phyloP scores from a whole-genome alignment of 1,140 invertebrate species.

The Anastatus disparis region DNA sequence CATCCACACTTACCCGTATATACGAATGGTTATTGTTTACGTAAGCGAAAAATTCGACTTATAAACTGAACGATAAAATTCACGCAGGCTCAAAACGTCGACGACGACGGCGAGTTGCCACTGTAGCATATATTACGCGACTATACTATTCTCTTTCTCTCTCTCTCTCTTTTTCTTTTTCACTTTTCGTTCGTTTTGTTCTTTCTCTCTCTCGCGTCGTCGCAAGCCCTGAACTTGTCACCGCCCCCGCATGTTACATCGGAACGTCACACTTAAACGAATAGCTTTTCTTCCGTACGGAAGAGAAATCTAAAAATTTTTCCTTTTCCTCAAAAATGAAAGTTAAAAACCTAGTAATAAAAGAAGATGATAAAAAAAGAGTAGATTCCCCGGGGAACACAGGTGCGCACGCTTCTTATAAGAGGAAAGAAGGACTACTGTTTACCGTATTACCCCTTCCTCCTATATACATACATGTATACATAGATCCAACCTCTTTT shows the following conservation, averaged over 20 bases:
- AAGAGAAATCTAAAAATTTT: no score
- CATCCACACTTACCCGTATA: not conserved
- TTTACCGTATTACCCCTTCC: slow-evolving; percentile 25
- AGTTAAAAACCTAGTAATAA: no score
- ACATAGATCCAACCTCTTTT: not conserved
- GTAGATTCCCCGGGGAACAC: no score
- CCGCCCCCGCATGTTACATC: slow-evolving; percentile 5
- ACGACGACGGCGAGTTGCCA: no score
- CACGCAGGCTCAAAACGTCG: not conserved
- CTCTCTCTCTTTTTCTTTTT: not conserved
- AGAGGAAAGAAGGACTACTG: no score
- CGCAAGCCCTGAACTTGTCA: slow-evolving; percentile 32
- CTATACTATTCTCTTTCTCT: not conserved
- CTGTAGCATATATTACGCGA: no score
- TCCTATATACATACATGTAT: not conserved
- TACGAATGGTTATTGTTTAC: not conserved
- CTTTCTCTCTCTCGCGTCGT: no score
- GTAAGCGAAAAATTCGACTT: slow-evolving; percentile 5
- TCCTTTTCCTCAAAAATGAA: no score
- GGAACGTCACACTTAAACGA: no score
- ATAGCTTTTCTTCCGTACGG: no score
- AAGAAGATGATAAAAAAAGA: no score
- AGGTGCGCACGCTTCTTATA: no score
- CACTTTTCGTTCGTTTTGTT: not conserved
- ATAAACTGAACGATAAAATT: not conserved